These are phyloP conservation scores for Cathartes aura DNA, from an alignment of 2,113 vertebrate genomes.

Conservation along the genomic window DNA sequence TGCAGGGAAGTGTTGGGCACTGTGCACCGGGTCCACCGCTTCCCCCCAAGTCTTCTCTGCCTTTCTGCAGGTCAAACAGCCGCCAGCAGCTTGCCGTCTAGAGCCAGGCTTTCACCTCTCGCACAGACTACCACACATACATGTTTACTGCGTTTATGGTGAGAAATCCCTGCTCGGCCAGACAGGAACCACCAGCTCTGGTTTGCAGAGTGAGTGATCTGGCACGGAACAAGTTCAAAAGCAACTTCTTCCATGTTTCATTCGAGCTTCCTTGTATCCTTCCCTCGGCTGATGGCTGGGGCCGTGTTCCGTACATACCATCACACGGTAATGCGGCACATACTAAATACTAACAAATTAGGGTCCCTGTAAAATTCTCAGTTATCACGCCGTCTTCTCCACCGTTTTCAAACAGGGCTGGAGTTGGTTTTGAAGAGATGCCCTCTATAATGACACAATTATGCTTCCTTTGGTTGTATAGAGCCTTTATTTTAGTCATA, in stretches of 20 bases:
- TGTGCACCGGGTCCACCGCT: neutral
- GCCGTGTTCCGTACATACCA: neutral
- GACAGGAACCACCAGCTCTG: neutral
- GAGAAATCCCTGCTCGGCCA: neutral
- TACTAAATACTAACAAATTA: neutral
- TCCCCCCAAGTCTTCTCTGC: neutral
- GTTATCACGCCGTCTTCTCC: neutral
- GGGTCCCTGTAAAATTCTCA: neutral
- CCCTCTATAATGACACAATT: neutral
- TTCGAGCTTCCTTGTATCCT: neutral
- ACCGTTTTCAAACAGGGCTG: fast-evolving
- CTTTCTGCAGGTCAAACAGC: neutral
- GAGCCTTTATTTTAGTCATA: neutral
- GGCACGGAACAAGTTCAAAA: neutral
- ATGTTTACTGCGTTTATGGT: neutral
- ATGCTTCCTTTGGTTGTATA: neutral
- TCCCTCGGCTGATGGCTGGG: neutral
- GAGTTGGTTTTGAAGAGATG: neutral
- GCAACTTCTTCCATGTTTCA: neutral
- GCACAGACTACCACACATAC: neutral
- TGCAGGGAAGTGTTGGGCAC: neutral
- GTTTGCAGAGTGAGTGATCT: neutral
- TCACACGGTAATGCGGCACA: fast-evolving
- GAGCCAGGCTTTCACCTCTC: neutral
- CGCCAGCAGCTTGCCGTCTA: neutral